Evolutionary conservation across 2,888 invertebrate species (phyloP).

Genomic region (Carpatolechia fugitivella): DNA sequence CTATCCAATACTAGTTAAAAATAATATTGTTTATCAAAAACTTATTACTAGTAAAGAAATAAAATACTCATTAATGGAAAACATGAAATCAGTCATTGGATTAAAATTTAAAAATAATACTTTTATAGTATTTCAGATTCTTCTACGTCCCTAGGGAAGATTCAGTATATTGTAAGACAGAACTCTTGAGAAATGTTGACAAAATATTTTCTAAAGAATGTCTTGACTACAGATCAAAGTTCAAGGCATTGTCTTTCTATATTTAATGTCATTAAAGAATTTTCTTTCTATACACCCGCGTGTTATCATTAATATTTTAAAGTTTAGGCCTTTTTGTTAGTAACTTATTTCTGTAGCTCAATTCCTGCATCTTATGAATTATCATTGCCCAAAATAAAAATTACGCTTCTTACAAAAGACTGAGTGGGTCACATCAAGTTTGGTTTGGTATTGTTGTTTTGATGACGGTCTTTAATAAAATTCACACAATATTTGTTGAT

Average conservation of each 20-base stretch:
- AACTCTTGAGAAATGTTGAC: neutral
- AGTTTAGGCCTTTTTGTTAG: neutral
- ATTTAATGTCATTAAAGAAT: neutral
- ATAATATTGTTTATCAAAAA: constrained; percentile 3
- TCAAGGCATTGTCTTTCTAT: too few species aligned
- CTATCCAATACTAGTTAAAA: constrained; percentile 4
- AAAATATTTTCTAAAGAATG: neutral
- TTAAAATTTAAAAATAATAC: constrained; percentile 16
- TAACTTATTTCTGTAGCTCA: neutral
- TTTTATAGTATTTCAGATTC: neutral
- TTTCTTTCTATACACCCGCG: too few species aligned
- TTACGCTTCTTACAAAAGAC: too few species aligned
- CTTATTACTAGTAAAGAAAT: neutral
- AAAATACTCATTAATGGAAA: constrained; percentile 18
- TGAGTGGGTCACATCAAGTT: too few species aligned
- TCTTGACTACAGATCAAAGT: neutral
- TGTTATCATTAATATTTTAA: too few species aligned
- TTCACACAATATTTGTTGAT: too few species aligned
- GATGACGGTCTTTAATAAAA: too few species aligned
- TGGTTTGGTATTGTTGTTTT: too few species aligned
- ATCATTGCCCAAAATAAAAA: neutral
- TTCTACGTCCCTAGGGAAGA: neutral
- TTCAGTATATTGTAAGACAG: constrained; percentile 1
- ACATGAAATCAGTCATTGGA: constrained; percentile 20
- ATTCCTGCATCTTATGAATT: neutral